These are phyloP conservation scores for Dynastes tityus DNA, from an alignment of 2,888 invertebrate genomes.

Conservation along the genomic window DNA sequence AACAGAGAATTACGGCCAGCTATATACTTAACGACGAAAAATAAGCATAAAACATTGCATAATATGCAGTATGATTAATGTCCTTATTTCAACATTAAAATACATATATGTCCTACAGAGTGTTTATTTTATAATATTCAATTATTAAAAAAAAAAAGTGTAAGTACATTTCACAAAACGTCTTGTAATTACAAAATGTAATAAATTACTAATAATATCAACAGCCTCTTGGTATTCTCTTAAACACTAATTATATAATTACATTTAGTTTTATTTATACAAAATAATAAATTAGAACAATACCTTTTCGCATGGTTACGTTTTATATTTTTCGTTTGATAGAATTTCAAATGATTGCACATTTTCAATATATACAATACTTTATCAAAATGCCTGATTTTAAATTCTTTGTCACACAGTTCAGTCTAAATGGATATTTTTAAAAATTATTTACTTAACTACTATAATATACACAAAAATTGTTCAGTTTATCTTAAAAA, in stretches of 20 bases:
- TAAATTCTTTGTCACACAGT: conserved; percentile 35
- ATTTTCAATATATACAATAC: conserved; percentile 20
- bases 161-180: conserved; percentile 68
- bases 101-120: conserved; percentile 42
- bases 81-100: conserved; percentile 46
- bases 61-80: conserved; percentile 7
- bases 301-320: conserved; percentile 54
- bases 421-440: conserved; percentile 37
- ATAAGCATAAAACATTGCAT: conserved; percentile 30
- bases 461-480: background rate
- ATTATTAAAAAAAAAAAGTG: conserved; percentile 56
- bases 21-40: conserved; percentile 25
- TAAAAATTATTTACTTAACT: conserved; percentile 2
- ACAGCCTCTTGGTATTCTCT: conserved; percentile 68
- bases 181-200: conserved; percentile 64
- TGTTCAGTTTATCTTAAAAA: background rate
- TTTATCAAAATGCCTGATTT: conserved; percentile 47
- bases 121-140: conserved; percentile 48
- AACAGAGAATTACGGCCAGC: conserved; percentile 22
- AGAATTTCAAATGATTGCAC: conserved; percentile 41
- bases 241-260: conserved; percentile 64
- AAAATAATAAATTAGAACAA: conserved; percentile 67
- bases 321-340: conserved; percentile 8
- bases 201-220: conserved; percentile 69
- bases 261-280: conserved; percentile 62